Base-by-base conservation (phyloP, 2,113 vertebrate genomes). In the Pyxicephalus adspersus region DNA sequence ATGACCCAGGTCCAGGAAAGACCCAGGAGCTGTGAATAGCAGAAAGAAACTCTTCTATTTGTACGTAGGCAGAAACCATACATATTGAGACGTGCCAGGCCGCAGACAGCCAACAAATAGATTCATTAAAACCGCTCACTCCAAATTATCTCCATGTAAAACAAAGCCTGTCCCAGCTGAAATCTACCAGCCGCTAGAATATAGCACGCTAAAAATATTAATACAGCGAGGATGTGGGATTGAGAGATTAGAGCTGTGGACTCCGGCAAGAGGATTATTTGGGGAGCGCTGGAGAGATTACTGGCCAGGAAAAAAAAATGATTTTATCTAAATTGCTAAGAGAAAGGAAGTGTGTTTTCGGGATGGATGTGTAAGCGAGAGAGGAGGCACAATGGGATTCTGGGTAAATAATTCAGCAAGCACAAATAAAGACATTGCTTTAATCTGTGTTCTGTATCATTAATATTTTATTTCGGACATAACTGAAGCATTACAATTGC, bases 291-390 rank as follows among this genome's bases (percentile, higher is more conserved):
- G 38, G 75, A 80, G 75, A 65, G 80, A 70, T 75, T 83, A 25
- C 52, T 15, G 76, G 52, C 3, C 0, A 76, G 64, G 78, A 78
- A 84, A 83, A 80, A 84, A 84, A 81, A 84, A 85, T 86, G 84
- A 52, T 85, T 87, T 88, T 81, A 88, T 88, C 86, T 84, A 88
- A 87, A 88, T 87, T 85, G 84, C 79, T 28, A 52, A 76, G 65
- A 72, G 83, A 83, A 81, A 83, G 58, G 64, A 55, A 57, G 64
- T 23, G 76, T 19, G 76, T 34, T 66, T 28, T 28, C 19, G 18
- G 58, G 26, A 28, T 57, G 45, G 20, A 66, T 45, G 54, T 67
- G n/a, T n/a, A n/a, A 38, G 20, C 28, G 1, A 20, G 19, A 4
- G 13, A 29, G 50, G 61, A 51, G 28, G 51, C 19, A 55, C 20